Base-by-base conservation (phyloP, 2,113 vertebrate species). In the Sinocyclocheilus anophthalmus region DNA sequence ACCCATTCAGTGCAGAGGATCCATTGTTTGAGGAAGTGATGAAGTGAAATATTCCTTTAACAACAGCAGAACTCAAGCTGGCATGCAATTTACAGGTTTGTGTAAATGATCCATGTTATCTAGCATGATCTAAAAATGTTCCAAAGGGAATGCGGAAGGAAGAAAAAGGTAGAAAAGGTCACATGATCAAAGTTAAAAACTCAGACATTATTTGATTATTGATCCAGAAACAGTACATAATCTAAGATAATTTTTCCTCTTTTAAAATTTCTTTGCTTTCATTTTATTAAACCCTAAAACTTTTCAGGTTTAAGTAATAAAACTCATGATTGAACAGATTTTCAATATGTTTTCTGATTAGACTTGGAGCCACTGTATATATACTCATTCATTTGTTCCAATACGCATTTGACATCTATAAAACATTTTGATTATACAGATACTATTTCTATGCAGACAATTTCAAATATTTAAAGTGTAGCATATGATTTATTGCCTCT, bases 401-500 rank as follows among this genome's bases (percentile, higher is more conserved):
- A 18, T 39, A 22, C 1, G 3, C 4, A 6, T 83, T n/a, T 83
- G 50, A 83, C 81, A 73, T 57, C 55, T 26, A 24, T 73, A 72
- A 39, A 73, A 42, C 0, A 37, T 12, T 55, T 70, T 70, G 45
- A n/a, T 73, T 59, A 73, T 22, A 33, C 22, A 42, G 79, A 81
- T 20, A 53, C 22, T 33, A 24, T 50, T 73, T 24, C 2, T 73
- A 39, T 24, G 33, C 22, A 75, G 45, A 84, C 55, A 57, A 81
- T 80, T 65, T 45, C 10, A 48, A 79, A 67, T 81, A 53, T 84
- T 76, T 84, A 77, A 84, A 76, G 50, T 84, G 77, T 81, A 77
- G n/a, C 81, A 39, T 84, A 81, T 89, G 85, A 87, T 83, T 50
- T 61, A 81, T 89, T 55, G 53, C 76, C 59, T 61, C 72, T 30